Evolutionary conservation across 2,888 invertebrate species (phyloP).

Genomic region (Thymelicus acteon): DNA sequence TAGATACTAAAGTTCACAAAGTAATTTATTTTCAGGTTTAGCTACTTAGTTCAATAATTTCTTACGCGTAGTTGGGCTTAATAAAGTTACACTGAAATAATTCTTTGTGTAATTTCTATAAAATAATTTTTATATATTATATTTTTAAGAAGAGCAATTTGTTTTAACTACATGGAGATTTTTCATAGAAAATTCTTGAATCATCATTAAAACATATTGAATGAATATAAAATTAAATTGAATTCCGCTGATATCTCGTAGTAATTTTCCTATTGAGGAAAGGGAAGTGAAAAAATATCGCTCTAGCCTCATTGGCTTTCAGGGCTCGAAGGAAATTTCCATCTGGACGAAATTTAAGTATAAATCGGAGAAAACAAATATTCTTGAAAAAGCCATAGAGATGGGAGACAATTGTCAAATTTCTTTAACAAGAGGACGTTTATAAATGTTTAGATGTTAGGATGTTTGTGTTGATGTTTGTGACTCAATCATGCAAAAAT

Average conservation of each 20-base stretch:
- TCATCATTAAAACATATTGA: background rate
- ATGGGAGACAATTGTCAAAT: conserved; percentile 16
- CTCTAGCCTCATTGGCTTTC: conserved; percentile 27
- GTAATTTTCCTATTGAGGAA: background rate
- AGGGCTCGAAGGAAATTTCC: conserved; percentile 23
- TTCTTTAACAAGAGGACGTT: background rate
- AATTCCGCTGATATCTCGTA: conserved; percentile 25
- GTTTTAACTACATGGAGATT: background rate
- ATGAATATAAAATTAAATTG: conserved; percentile 28
- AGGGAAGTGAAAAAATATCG: conserved; percentile 1
- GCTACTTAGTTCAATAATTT: too few relatives aligned
- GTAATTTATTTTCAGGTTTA: too few relatives aligned
- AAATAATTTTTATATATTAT: too few relatives aligned
- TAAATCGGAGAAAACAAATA: conserved; percentile 31
- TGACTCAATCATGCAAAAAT: too few relatives aligned
- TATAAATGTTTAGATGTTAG: background rate
- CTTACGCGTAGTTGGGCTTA: too few relatives aligned
- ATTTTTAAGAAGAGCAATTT: too few relatives aligned
- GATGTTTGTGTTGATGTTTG: too few relatives aligned
- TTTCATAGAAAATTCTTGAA: background rate
- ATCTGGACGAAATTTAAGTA: conserved; percentile 22
- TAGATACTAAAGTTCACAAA: too few relatives aligned
- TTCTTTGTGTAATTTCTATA: too few relatives aligned
- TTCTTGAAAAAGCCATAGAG: background rate
- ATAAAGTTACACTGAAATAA: too few relatives aligned